Evolutionary conservation across 2,888 invertebrate species (phyloP).

Genomic region (Phyllotreta cruciferae): DNA sequence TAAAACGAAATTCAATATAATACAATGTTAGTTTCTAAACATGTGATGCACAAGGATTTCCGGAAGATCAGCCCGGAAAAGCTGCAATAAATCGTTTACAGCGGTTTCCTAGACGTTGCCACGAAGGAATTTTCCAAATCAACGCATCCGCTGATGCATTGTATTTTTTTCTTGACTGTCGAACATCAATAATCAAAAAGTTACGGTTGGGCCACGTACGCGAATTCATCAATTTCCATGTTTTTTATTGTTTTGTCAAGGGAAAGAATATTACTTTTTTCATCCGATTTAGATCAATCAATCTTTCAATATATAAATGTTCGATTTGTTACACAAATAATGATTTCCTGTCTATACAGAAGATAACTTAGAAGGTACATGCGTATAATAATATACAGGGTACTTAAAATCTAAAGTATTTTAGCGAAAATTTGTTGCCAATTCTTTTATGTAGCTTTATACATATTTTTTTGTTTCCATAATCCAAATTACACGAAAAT

Average conservation of each 20-base stretch:
- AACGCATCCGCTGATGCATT: conserved; percentile 44
- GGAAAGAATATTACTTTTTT: conserved; percentile 17
- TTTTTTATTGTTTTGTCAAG: conserved; percentile 28
- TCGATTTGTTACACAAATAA: neutral
- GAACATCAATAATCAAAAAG: conserved; percentile 47
- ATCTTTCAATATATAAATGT: conserved; percentile 16
- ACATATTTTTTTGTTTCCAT: conserved; percentile 28
- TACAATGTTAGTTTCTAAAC: too few species aligned
- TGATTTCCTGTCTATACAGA: neutral
- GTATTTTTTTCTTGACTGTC: conserved; percentile 41
- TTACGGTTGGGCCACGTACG: conserved; percentile 35
- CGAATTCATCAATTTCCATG: conserved; percentile 31
- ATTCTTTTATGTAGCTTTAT: neutral
- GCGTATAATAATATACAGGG: neutral
- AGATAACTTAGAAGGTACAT: too few species aligned
- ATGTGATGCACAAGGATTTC: conserved; percentile 30
- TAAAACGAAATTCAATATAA: too few species aligned
- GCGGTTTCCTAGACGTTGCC: conserved; percentile 34
- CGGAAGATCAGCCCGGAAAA: conserved; percentile 32
- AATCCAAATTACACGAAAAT: conserved; percentile 25
- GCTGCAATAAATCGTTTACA: conserved; percentile 39
- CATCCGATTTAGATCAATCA: conserved; percentile 12
- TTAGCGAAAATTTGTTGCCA: conserved; percentile 1
- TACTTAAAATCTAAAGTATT: neutral
- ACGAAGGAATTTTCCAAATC: conserved; percentile 45